Conservation (phyloP, 2,113 vertebrate species). For the Propithecus coquereli region DNA sequence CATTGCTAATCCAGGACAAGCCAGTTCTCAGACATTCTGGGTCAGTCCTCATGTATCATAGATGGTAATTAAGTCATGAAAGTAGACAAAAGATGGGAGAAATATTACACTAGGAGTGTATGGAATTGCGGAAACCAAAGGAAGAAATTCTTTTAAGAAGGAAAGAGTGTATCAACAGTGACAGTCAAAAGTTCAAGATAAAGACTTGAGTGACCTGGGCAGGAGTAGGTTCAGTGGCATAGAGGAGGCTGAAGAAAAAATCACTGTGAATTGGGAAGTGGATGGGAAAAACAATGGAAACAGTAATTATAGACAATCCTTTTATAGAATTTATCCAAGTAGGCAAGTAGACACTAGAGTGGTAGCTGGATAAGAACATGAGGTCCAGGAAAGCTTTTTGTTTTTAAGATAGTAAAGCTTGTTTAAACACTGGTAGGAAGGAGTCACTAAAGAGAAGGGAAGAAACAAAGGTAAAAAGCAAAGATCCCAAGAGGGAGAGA, state of each 20-base stretch:
- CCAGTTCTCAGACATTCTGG: background rate
- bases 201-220: background rate
- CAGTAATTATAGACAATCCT: background rate
- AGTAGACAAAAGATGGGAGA: background rate
- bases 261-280: background rate
- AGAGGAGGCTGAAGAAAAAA: background rate
- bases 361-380: background rate
- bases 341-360: background rate
- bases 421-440: conserved; percentile 19
- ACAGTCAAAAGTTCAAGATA: background rate
- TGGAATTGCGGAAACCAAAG: background rate
- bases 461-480: background rate
- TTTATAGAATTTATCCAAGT: background rate
- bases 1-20: background rate
- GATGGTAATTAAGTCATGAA: background rate
- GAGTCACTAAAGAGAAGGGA: background rate
- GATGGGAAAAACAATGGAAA: background rate
- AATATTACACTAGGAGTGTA: background rate
- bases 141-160: background rate
- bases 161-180: background rate
- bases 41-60: background rate
- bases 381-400: background rate
- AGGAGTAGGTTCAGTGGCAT: background rate
- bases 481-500: background rate
- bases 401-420: background rate